Evolutionary conservation across 1,140 invertebrate genomes (phyloP).

Genomic region (Drosophila tsacasi): DNA sequence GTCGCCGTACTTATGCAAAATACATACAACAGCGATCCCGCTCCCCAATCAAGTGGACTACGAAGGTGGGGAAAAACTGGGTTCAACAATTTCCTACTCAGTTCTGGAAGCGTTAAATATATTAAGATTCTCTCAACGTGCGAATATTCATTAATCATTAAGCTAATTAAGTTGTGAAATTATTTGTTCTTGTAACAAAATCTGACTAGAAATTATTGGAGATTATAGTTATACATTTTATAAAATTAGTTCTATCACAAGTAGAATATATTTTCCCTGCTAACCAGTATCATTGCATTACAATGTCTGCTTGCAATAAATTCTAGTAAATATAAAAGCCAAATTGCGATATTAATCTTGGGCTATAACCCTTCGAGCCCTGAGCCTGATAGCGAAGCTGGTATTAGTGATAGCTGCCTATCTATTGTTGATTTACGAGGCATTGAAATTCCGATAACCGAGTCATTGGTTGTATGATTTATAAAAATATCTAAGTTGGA

Average conservation of each 20-base stretch:
- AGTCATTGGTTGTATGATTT: neutral
- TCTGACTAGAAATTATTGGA: neutral
- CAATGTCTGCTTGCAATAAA: neutral
- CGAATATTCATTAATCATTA: slow-evolving; percentile 4
- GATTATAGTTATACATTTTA: neutral
- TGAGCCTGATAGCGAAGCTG: slow-evolving; percentile 5
- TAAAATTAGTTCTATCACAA: neutral
- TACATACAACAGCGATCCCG: slow-evolving; percentile 12
- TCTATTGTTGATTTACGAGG: slow-evolving; percentile 16
- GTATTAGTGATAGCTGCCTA: slow-evolving; percentile 3
- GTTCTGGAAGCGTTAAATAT: slow-evolving; percentile 8
- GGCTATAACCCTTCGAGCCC: neutral
- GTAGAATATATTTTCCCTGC: neutral
- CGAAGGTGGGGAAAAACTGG: slow-evolving; percentile 9
- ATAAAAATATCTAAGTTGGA: neutral
- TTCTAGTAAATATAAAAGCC: neutral
- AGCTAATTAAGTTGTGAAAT: slow-evolving; percentile 7
- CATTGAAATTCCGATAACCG: neutral
- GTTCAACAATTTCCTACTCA: slow-evolving; percentile 23
- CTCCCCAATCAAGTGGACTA: too few species aligned
- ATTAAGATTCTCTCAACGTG: neutral
- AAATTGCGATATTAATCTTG: slow-evolving; percentile 3
- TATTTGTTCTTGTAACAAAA: neutral
- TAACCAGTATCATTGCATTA: neutral
- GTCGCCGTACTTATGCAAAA: slow-evolving; percentile 50